Conservation (phyloP, 2,113 vertebrate species). For the Eulacestoma nigropectus region DNA sequence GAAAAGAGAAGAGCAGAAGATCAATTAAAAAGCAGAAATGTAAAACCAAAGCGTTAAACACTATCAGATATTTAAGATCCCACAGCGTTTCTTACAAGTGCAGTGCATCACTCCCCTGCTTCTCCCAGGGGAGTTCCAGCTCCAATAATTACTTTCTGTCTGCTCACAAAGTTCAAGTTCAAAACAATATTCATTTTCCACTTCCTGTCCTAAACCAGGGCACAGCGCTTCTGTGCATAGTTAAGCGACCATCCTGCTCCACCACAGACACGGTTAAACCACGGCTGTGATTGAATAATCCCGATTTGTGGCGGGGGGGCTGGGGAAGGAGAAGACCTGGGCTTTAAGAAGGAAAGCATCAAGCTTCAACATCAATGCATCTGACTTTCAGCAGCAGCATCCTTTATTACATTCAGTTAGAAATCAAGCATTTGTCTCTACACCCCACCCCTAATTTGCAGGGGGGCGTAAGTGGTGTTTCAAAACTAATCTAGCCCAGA, state of each 20-base stretch:
- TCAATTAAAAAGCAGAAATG: conserved; percentile 37
- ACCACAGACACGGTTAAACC: not conserved
- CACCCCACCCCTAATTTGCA: not conserved
- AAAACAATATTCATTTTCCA: conserved; percentile 53
- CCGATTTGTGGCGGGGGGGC: not conserved
- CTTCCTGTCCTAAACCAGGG: conserved; percentile 35
- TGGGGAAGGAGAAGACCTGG: not conserved
- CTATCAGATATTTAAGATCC: not conserved
- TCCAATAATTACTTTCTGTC: conserved; percentile 26
- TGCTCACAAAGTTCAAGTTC: conserved; percentile 44
- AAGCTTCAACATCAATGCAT: not conserved
- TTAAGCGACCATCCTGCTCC: not conserved
- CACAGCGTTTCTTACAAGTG: not conserved
- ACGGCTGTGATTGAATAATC: not conserved
- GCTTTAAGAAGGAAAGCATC: not conserved
- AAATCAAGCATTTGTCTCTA: not conserved
- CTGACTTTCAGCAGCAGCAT: not conserved
- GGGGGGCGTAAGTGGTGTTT: not conserved
- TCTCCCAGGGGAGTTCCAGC: not conserved
- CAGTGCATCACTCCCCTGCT: not conserved
- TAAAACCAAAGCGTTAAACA: not conserved
- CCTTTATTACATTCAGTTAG: not conserved
- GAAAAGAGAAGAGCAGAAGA: not conserved
- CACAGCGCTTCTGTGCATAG: not conserved
- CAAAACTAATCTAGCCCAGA: not conserved